phyloP scores from a whole-genome alignment of 1,140 invertebrate genomes.

The Sogatella furcifera region DNA sequence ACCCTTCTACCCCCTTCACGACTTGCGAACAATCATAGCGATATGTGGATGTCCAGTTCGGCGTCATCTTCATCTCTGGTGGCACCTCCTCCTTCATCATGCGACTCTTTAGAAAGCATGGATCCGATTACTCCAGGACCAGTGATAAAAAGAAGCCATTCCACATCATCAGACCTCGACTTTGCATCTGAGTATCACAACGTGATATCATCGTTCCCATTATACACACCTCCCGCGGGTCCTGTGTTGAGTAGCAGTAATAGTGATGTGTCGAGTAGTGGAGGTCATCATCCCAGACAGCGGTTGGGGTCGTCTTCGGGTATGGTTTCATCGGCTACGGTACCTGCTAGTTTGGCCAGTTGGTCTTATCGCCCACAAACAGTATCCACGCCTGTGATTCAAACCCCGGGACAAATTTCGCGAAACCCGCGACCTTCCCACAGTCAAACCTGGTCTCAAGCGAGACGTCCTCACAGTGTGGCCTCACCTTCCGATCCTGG shows the following conservation, averaged over 20 bases:
- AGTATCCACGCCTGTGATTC: slow-evolving; percentile 17
- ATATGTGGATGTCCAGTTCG: slow-evolving; percentile 5
- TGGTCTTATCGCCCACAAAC: slow-evolving; percentile 17
- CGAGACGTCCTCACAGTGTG: slow-evolving; percentile 34
- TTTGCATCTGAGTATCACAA: slow-evolving; percentile 8
- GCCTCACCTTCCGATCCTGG: slow-evolving; percentile 40
- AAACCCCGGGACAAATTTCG: slow-evolving; percentile 6
- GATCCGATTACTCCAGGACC: slow-evolving; percentile 9
- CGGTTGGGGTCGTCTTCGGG: slow-evolving; percentile 1
- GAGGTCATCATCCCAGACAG: slow-evolving; percentile 12
- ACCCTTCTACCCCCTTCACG: slow-evolving; percentile 17
- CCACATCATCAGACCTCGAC: neutral
- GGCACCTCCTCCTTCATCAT: slow-evolving; percentile 30
- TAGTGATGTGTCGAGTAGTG: slow-evolving; percentile 18
- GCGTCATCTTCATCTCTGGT: slow-evolving; percentile 19
- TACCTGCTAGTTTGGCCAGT: slow-evolving; percentile 11
- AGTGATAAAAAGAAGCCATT: slow-evolving; percentile 3
- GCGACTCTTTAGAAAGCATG: neutral
- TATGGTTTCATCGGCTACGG: slow-evolving; percentile 11
- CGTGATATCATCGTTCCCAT: slow-evolving; percentile 38
- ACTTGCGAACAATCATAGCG: too few relatives aligned
- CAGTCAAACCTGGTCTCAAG: slow-evolving; percentile 24
- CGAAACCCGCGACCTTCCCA: slow-evolving; percentile 12
- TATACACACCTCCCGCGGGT: slow-evolving; percentile 40
- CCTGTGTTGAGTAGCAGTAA: neutral